Conservation (phyloP, 2,888 invertebrate species). For the Oscheius sp. region DNA sequence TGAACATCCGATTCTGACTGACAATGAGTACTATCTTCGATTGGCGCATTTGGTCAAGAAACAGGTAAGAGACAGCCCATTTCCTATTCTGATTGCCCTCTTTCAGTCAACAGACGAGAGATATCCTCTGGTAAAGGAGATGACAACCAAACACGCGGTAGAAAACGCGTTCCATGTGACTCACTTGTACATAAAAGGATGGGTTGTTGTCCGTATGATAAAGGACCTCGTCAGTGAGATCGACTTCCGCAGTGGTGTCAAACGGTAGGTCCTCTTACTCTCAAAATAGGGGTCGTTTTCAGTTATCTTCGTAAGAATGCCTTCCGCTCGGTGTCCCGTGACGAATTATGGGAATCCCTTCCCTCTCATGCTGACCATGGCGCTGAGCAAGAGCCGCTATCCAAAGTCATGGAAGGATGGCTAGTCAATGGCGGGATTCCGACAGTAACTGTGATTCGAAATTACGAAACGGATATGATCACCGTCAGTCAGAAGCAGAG, state of each 20-base stretch:
- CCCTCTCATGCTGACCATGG: constrained; percentile 69
- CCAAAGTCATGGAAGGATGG: constrained; percentile 68
- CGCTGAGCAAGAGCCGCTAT: constrained; percentile 61
- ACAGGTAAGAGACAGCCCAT: constrained; percentile 8
- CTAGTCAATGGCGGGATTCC: constrained; percentile 70
- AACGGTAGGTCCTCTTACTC: constrained; percentile 38
- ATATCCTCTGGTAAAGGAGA: constrained; percentile 55
- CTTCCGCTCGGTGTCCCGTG: constrained; percentile 63
- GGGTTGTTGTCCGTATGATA: constrained; percentile 69
- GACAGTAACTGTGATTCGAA: constrained; percentile 63
- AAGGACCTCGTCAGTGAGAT: constrained; percentile 65
- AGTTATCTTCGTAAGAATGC: constrained; percentile 62
- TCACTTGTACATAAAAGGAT: constrained; percentile 74
- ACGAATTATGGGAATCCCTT: constrained; percentile 62
- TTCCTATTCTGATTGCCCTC: neutral
- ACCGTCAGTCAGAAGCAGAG: constrained; percentile 43
- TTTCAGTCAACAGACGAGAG: constrained; percentile 45
- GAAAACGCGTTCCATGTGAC: constrained; percentile 81
- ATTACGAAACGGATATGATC: constrained; percentile 65
- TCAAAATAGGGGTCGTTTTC: no score
- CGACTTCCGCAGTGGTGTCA: constrained; percentile 65
- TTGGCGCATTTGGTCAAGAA: constrained; percentile 26
- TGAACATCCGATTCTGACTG: constrained; percentile 63
- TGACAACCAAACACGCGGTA: constrained; percentile 93
- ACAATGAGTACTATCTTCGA: constrained; percentile 62